Base-by-base conservation (phyloP, 2,797 vertebrate genomes). In the Botia almorhae region DNA sequence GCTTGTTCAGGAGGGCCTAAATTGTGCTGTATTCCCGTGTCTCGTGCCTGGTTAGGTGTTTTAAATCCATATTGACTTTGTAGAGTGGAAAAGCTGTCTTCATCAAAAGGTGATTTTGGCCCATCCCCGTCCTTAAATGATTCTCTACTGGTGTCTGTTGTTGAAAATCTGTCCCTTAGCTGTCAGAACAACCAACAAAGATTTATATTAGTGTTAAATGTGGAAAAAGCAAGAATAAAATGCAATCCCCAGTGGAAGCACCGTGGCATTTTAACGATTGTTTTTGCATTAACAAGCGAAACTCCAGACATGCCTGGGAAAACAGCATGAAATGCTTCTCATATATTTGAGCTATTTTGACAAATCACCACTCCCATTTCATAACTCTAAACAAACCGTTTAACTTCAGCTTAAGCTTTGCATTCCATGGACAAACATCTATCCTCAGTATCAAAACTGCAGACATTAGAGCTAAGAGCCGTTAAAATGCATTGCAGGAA, bases 1-100 rank as follows among this genome's bases (percentile, higher is more conserved):
- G 29, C 69, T 69, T 12, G 79, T 65, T 75, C 60, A 68, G 56
- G 17, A 69, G 56, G 13, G 39, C 3, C 71, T 86, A 83, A 43
- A 26, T 80, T 50, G 33, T 50, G 17, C 43, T 76, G 81, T 81
- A 78, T 48, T 78, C 67, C 81, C 56, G 55, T 56, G 11, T 76
- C 16, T 67, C 46, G 16, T 80, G 51, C 43, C 36, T 50, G 79
- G 16, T 69, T 58, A 36, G 78, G 26, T 63, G 53, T 48, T 33
- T 68, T 70, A 60, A 51, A 17, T 71, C n/a, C 71, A 78, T 10
- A n/a, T 64, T 68, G 74, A 73, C 17, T 64, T 74, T 61, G 77
- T 33, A n/a, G 21, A 36, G 55, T 51, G 58, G 19, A 4, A 33
- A 64, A 10, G 39, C 43, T 17, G 4, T 33, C 64, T 56, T 69